Conservation (phyloP, 2,888 invertebrate species). For the Itoplectis maculator region DNA sequence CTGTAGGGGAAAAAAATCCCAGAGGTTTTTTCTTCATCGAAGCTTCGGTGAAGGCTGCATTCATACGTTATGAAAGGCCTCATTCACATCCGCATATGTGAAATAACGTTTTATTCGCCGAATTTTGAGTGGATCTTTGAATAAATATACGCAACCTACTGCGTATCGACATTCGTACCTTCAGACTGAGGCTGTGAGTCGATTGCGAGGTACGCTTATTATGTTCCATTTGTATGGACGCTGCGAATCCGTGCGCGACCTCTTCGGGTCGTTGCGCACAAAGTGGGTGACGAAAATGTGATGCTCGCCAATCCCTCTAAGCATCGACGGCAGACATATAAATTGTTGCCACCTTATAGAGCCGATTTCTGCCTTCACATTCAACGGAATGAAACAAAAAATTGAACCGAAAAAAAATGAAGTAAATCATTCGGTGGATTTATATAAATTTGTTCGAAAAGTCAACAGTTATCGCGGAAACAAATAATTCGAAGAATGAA, state of each 20-base stretch:
- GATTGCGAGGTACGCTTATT: background rate
- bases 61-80: constrained; percentile 1
- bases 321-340: too few relatives aligned
- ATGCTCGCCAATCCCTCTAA: background rate
- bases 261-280: background rate
- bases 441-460: too few relatives aligned
- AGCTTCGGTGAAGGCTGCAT: background rate
- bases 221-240: background rate
- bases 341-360: too few relatives aligned
- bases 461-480: too few relatives aligned
- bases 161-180: background rate
- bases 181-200: background rate
- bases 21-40: constrained; percentile 20
- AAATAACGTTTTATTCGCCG: background rate
- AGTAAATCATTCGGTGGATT: too few relatives aligned
- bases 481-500: too few relatives aligned
- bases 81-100: background rate
- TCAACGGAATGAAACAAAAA: too few relatives aligned
- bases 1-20: background rate
- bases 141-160: background rate
- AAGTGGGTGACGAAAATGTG: background rate
- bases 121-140: background rate
- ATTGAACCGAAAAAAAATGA: too few relatives aligned
- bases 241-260: background rate
- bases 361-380: too few relatives aligned